Conservation (phyloP, 2,888 invertebrate genomes). For the Ernsta delagoae region DNA sequence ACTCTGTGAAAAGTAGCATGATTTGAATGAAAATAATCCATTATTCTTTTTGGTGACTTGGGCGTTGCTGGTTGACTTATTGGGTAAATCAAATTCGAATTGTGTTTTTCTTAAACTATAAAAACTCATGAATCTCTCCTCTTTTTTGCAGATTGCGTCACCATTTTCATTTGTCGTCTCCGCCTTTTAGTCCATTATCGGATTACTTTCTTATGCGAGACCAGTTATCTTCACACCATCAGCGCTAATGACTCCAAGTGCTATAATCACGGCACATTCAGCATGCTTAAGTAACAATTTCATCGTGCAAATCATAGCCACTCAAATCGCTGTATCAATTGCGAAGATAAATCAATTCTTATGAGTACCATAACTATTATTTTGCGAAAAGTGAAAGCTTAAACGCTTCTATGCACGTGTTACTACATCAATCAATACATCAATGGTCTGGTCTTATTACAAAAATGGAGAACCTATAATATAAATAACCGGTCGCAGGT, state of each 20-base stretch:
- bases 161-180: not conserved
- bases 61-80: too few relatives aligned
- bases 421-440: constrained; percentile 49
- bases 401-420: constrained; percentile 21
- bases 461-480: constrained; percentile 43
- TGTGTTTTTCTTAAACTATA: too few relatives aligned
- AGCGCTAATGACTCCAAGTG: not conserved
- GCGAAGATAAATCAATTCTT: constrained; percentile 25
- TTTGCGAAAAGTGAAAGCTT: constrained; percentile 37
- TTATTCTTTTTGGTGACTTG: too few relatives aligned
- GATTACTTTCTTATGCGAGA: not conserved
- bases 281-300: constrained; percentile 18
- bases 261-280: constrained; percentile 2
- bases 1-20: too few relatives aligned
- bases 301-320: constrained; percentile 21
- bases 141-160: not conserved
- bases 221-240: not conserved
- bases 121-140: too few relatives aligned
- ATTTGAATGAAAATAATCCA: too few relatives aligned
- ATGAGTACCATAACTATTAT: constrained; percentile 20
- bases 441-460: constrained; percentile 47
- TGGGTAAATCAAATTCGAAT: too few relatives aligned
- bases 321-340: constrained; percentile 18
- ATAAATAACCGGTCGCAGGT: constrained; percentile 62
- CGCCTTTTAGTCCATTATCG: not conserved